Evolutionary conservation across 2,113 vertebrate genomes (phyloP).

Genomic region (Catagonus wagneri): DNA sequence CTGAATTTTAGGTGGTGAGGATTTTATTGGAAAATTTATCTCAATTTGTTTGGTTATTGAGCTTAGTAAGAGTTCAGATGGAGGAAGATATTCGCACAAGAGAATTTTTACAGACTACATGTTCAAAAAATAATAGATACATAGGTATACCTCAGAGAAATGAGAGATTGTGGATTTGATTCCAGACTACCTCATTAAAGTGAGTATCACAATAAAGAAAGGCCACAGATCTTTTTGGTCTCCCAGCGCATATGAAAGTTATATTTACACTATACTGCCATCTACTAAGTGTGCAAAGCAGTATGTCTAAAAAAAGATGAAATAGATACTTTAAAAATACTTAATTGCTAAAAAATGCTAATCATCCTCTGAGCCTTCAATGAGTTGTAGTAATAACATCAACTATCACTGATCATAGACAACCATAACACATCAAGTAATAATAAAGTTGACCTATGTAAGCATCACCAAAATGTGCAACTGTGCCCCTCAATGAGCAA

Average conservation of each 20-base stretch:
- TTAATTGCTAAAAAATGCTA: background rate
- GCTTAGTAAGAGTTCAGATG: conserved; percentile 19
- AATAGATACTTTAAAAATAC: background rate
- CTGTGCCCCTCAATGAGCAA: background rate
- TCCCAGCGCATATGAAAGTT: background rate
- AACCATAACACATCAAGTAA: background rate
- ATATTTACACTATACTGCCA: background rate
- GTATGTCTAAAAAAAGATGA: background rate
- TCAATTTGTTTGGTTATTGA: conserved; percentile 5
- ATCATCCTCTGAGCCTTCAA: background rate
- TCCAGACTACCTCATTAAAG: background rate
- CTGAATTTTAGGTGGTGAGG: background rate
- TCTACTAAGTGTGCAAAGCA: background rate
- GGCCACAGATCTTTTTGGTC: background rate
- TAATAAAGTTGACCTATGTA: background rate
- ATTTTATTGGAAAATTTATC: background rate
- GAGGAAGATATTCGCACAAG: background rate
- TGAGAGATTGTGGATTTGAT: background rate
- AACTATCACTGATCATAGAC: background rate
- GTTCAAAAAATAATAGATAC: background rate
- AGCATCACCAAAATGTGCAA: background rate
- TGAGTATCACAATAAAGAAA: background rate
- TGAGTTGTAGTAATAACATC: background rate
- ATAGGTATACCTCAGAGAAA: background rate
- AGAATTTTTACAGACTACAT: background rate